Conservation (phyloP, 2,797 vertebrate genomes). For the Alectoris magna region DNA sequence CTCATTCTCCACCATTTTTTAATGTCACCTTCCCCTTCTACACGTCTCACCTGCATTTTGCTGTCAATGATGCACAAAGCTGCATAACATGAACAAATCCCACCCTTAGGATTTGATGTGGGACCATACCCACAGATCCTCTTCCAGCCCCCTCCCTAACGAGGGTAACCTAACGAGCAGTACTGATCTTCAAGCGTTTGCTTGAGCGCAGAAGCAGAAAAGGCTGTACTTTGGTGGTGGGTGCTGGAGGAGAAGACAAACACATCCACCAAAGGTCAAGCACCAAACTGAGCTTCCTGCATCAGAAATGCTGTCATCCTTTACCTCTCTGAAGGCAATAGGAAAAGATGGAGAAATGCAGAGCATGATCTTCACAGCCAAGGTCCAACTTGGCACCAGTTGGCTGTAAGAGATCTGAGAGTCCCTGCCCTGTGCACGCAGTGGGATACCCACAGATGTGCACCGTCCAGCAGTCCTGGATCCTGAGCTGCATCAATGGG, state of each 20-base stretch:
- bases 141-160: neutral
- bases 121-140: neutral
- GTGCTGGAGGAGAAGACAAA: neutral
- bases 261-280: neutral
- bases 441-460: fast-evolving
- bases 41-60: neutral
- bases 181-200: neutral
- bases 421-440: neutral
- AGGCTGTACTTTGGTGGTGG: neutral
- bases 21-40: neutral
- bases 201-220: neutral
- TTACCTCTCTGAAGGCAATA: neutral
- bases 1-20: neutral
- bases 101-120: neutral
- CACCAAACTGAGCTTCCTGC: neutral
- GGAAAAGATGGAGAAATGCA: neutral
- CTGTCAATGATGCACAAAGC: neutral
- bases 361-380: neutral
- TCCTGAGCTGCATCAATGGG: neutral
- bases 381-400: neutral
- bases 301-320: neutral
- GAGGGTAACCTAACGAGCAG: neutral
- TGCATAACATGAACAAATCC: neutral
- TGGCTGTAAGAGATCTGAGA: neutral
- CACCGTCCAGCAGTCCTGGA: neutral